These are phyloP conservation scores for Cydia splendana DNA, from an alignment of 1,140 invertebrate genomes.

Conservation along the genomic window DNA sequence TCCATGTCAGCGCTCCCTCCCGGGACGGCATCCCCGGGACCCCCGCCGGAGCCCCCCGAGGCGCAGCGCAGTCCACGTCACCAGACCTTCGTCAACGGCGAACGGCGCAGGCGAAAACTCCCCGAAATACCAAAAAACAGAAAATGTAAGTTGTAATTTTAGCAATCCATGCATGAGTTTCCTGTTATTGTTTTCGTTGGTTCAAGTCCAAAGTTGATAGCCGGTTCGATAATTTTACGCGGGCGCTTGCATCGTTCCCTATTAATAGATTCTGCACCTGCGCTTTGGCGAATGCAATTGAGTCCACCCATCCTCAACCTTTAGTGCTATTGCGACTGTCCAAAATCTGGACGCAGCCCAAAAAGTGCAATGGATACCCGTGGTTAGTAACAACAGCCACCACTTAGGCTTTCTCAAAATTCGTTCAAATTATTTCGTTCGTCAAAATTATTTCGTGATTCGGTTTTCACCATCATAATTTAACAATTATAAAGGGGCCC, in stretches of 20 bases:
- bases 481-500: no score
- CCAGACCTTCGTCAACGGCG: conserved; percentile 75
- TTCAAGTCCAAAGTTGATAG: conserved; percentile 34
- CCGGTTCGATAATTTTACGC: conserved; percentile 36
- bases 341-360: not conserved
- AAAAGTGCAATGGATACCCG: not conserved
- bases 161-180: conserved; percentile 13
- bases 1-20: conserved; percentile 35
- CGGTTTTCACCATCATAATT: no score
- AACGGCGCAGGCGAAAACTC: conserved; percentile 87
- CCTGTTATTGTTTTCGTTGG: conserved; percentile 29
- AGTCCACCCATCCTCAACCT: conserved; percentile 35
- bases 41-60: conserved; percentile 53
- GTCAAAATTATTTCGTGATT: no score
- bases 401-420: no score
- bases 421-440: no score
- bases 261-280: conserved; percentile 43
- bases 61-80: conserved; percentile 67
- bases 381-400: not conserved
- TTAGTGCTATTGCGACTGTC: conserved; percentile 29
- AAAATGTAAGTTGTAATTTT: conserved; percentile 84
- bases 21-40: conserved; percentile 45
- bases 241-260: conserved; percentile 34
- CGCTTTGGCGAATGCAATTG: conserved; percentile 41
- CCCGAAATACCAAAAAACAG: conserved; percentile 93